phyloP scores from a whole-genome alignment of 2,888 invertebrate species.

The Hypena proboscidalis region DNA sequence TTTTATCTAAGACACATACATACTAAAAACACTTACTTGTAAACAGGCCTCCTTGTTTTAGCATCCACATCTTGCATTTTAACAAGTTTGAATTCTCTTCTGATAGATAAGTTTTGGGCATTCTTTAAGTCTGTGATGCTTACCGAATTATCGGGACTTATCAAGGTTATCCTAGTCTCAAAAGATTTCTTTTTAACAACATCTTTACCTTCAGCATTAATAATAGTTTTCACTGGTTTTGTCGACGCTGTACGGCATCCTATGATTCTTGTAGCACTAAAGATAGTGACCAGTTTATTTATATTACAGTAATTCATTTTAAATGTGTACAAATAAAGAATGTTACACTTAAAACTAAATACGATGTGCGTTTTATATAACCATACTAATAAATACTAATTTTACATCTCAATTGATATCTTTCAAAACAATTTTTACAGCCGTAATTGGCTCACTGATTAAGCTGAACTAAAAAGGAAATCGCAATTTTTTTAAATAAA shows the following conservation, averaged over 20 bases:
- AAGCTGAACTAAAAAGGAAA: too few relatives aligned
- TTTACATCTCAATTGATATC: too few relatives aligned
- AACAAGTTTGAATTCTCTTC: conserved; percentile 88
- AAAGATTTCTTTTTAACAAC: conserved; percentile 71
- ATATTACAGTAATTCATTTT: conserved; percentile 45
- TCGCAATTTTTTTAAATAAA: too few relatives aligned
- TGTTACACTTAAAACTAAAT: too few relatives aligned
- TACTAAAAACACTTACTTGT: conserved; percentile 76
- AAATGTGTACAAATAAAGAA: not conserved
- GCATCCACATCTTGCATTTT: conserved; percentile 88
- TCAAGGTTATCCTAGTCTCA: conserved; percentile 87
- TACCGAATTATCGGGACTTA: conserved; percentile 84
- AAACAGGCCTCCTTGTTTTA: conserved; percentile 88
- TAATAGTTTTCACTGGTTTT: conserved; percentile 49
- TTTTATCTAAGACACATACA: too few relatives aligned
- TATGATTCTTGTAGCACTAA: conserved; percentile 51
- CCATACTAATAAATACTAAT: too few relatives aligned
- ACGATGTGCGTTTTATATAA: conserved; percentile 9
- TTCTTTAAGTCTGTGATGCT: conserved; percentile 87
- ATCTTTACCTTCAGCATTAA: conserved; percentile 73
- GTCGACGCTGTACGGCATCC: conserved; percentile 58
- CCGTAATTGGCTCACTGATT: too few relatives aligned
- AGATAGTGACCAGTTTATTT: conserved; percentile 59
- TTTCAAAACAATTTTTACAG: too few relatives aligned
- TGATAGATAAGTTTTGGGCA: conserved; percentile 88